A percentile compares a stretch with the other conserved stretches of the same genome.
Conservation (phyloP, 1,140 invertebrate species). For the Drosophila paulistorum region DNA sequence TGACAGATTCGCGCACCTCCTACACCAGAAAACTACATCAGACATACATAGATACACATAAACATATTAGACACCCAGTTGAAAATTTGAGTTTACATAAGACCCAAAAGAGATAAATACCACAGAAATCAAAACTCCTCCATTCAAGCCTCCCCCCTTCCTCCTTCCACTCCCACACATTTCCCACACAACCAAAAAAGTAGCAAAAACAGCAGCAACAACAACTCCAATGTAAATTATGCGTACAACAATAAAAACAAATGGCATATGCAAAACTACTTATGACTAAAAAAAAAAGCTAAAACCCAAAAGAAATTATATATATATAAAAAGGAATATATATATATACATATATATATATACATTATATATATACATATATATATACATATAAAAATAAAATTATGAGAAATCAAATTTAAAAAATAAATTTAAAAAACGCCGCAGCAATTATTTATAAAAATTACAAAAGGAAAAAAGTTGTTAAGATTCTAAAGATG, state of each 20-base stretch:
- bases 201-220: constrained; percentile 22
- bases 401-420: constrained; percentile 50
- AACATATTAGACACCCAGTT: not conserved
- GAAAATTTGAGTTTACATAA: not conserved
- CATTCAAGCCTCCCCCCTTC: not conserved
- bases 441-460: constrained; percentile 62
- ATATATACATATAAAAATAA: constrained; percentile 44
- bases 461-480: constrained; percentile 53
- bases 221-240: constrained; percentile 71
- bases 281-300: constrained; percentile 60
- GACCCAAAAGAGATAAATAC: not conserved
- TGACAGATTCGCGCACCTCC: not conserved
- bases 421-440: constrained; percentile 35
- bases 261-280: constrained; percentile 63
- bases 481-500: constrained; percentile 83
- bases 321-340: constrained; percentile 27
- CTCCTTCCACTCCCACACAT: not conserved
- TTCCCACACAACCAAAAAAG: not conserved
- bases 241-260: constrained; percentile 67
- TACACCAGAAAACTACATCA: not conserved
- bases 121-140: not conserved
- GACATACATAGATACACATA: not conserved
- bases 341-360: constrained; percentile 57
- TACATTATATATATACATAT: constrained; percentile 44
- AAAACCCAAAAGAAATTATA: constrained; percentile 28